Conservation (phyloP, 1,140 invertebrate genomes). For the Luehdorfia chinensis region DNA sequence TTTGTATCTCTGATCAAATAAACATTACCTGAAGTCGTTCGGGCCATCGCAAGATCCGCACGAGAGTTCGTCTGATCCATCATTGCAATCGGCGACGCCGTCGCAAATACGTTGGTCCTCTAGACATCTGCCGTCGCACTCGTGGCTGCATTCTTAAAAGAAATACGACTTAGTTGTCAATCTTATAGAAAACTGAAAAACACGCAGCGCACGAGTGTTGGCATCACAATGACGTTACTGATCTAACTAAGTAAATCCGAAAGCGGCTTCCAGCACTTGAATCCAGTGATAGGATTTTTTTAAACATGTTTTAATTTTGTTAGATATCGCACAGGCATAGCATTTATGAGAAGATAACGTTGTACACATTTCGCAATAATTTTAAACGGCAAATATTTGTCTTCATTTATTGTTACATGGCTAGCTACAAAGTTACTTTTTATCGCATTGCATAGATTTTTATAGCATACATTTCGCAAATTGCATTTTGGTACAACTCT, state of each 20-base stretch:
- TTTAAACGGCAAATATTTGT: no score
- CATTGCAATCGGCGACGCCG: slow-evolving; percentile 71
- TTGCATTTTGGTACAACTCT: no score
- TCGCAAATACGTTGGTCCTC: slow-evolving; percentile 72
- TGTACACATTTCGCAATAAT: no score
- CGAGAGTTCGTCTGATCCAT: slow-evolving; percentile 78
- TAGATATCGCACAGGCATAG: no score
- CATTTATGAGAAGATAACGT: no score
- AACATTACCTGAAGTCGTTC: slow-evolving; percentile 58
- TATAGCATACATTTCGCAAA: no score
- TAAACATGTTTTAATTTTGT: no score
- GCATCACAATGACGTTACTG: no score
- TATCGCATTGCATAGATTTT: no score
- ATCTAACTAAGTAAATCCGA: no score
- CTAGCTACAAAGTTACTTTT: no score
- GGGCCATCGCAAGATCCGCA: slow-evolving; percentile 65
- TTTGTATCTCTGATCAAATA: background rate
- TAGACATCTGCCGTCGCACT: slow-evolving; percentile 72
- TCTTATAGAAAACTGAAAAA: background rate
- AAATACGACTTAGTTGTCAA: slow-evolving; percentile 31
- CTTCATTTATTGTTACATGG: no score
- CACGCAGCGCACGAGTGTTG: background rate
- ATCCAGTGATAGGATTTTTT: background rate
- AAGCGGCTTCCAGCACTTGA: background rate
- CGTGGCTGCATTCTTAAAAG: slow-evolving; percentile 62